A percentile compares a stretch with the other conserved stretches of the same genome.
Conservation (phyloP, 1,140 invertebrate genomes). For the Thaumetopoea pityocampa region DNA sequence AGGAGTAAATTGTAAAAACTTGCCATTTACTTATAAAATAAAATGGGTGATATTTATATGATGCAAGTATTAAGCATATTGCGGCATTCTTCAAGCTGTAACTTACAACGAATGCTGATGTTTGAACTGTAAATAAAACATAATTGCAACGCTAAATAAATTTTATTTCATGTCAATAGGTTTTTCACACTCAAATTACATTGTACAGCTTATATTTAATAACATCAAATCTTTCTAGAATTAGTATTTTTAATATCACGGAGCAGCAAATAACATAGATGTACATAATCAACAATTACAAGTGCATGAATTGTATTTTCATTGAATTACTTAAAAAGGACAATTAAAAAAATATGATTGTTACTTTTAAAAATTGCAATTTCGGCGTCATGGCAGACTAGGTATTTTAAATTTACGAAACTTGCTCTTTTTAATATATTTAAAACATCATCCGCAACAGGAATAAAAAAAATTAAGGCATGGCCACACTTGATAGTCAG, state of each 20-base stretch:
- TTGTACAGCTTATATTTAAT: constrained; percentile 37
- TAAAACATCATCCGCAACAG: too few species aligned
- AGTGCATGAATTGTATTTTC: constrained; percentile 14
- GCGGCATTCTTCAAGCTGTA: too few species aligned
- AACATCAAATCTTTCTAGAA: constrained; percentile 37
- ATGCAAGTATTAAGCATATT: too few species aligned
- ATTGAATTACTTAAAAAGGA: constrained; percentile 1
- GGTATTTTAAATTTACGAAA: not conserved
- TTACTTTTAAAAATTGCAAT: not conserved
- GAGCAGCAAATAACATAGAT: constrained; percentile 31
- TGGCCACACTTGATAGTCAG: too few species aligned
- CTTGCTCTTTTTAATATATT: too few species aligned
- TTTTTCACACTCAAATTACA: constrained; percentile 46
- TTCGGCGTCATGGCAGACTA: constrained; percentile 8
- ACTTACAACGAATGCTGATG: too few species aligned
- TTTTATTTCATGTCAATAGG: constrained; percentile 48
- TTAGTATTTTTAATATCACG: constrained; percentile 41
- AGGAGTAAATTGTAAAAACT: too few species aligned
- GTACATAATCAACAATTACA: constrained; percentile 27
- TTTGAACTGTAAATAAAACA: constrained; percentile 20
- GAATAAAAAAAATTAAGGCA: too few species aligned
- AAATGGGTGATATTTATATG: too few species aligned
- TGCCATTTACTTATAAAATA: too few species aligned
- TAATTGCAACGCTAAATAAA: constrained; percentile 45
- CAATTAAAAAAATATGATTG: not conserved